These are phyloP conservation scores for Microcebus tavaratra DNA, from an alignment of 2,113 vertebrate genomes.

Conservation along the genomic window DNA sequence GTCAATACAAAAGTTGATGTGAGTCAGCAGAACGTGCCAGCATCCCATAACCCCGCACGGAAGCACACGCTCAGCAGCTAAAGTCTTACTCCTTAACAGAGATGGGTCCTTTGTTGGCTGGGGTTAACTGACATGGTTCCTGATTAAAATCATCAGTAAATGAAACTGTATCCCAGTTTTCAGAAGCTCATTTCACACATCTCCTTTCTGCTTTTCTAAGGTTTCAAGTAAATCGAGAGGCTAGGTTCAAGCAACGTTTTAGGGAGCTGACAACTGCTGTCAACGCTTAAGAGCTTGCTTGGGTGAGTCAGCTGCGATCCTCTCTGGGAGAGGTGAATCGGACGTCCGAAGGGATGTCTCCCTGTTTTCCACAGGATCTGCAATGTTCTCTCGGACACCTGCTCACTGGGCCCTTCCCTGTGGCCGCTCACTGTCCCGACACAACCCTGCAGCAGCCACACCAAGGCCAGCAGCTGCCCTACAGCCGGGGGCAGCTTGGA, in stretches of 20 bases:
- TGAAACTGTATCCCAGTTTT: not conserved
- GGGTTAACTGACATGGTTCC: not conserved
- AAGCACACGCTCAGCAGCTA: not conserved
- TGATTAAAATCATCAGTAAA: not conserved
- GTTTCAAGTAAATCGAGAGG: not conserved
- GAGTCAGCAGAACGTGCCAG: not conserved
- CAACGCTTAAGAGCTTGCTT: not conserved
- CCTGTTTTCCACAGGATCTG: not conserved
- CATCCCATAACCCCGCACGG: no score
- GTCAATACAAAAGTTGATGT: not conserved
- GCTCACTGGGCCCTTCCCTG: not conserved
- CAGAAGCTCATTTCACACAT: not conserved
- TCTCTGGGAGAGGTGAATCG: rapidly evolving
- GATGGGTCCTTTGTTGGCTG: not conserved
- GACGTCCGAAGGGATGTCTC: rapidly evolving
- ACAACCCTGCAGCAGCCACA: not conserved
- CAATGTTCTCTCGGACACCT: not conserved
- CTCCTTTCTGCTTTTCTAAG: not conserved
- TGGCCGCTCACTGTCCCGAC: not conserved
- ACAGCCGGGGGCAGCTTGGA: not conserved
- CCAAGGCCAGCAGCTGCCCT: not conserved
- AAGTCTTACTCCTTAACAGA: not conserved
- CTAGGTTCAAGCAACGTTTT: not conserved
- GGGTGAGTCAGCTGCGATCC: not conserved
- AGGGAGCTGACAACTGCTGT: not conserved